A percentile compares a stretch with the other conserved stretches of the same genome.
Evolutionary conservation across 2,888 invertebrate genomes (phyloP).

Genomic region (Penaeus monodon): DNA sequence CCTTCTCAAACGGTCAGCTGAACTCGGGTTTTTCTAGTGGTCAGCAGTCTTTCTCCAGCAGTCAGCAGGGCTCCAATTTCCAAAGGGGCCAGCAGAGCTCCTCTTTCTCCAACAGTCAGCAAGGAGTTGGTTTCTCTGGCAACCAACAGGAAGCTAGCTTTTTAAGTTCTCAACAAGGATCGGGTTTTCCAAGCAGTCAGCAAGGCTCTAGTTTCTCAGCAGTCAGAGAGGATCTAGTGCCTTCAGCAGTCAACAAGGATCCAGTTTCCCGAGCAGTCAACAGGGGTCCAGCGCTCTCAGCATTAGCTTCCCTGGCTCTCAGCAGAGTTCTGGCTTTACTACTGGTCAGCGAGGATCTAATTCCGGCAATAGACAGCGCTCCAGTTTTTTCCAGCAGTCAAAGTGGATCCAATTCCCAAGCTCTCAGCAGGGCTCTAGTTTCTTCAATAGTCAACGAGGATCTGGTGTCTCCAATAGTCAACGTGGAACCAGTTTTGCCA

Average conservation of each 20-base stretch:
- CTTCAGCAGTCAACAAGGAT: not conserved
- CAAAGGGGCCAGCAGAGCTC: not conserved
- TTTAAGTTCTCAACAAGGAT: not conserved
- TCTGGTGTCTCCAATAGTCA: not conserved
- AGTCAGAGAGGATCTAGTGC: not conserved
- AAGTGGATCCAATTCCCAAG: constrained; percentile 1
- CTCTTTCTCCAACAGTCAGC: not conserved
- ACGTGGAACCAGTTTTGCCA: not conserved
- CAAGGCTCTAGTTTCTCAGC: not conserved
- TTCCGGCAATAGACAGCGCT: not conserved
- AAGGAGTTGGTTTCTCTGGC: not conserved
- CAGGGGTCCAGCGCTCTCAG: not conserved
- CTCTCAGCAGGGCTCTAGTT: not conserved
- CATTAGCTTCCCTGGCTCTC: not conserved
- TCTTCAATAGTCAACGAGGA: not conserved
- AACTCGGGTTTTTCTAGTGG: not conserved
- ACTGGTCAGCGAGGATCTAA: not conserved
- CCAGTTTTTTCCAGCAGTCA: not conserved
- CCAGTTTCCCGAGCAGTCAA: not conserved
- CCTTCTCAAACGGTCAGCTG: not conserved
- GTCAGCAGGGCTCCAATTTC: not conserved
- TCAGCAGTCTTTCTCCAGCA: not conserved
- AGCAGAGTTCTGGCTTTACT: not conserved
- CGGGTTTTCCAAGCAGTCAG: not conserved
- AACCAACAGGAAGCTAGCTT: not conserved